Evolutionary conservation across 92 coral and sea anemone species (phyloP).

Genomic region (Ricordea florida): DNA sequence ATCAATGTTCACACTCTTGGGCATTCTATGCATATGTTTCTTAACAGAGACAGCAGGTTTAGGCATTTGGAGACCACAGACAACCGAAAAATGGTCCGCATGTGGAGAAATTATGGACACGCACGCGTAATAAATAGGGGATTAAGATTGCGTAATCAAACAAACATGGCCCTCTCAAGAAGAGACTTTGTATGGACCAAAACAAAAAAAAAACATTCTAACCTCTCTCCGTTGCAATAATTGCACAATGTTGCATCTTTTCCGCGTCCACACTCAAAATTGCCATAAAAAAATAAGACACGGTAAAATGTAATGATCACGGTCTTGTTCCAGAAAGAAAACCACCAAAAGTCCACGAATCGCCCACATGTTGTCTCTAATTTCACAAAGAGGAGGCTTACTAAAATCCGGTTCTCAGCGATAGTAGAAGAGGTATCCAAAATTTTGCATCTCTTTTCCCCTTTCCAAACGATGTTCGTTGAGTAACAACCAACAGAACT

Average conservation of each 20-base stretch:
- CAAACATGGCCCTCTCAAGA: not conserved
- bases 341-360: too few relatives aligned
- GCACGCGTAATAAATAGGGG: conserved; percentile 3
- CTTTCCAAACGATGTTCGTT: not conserved
- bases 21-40: too few relatives aligned
- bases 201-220: not conserved
- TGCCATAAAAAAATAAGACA: not conserved
- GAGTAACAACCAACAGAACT: not conserved
- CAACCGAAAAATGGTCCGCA: too few relatives aligned
- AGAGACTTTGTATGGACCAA: not conserved
- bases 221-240: not conserved
- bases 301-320: not conserved
- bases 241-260: conserved; percentile 1
- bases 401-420: not conserved
- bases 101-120: not conserved
- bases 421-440: not conserved
- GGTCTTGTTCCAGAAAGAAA: not conserved
- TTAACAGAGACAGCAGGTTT: too few relatives aligned
- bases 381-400: not conserved
- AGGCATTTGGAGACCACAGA: too few relatives aligned
- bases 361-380: not conserved
- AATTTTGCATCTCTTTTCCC: conserved; percentile 4
- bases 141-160: not conserved
- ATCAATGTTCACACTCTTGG: too few relatives aligned
- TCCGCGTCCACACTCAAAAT: not conserved